Evolutionary conservation across 2,113 vertebrate species (phyloP), one percentile per base, ranked within the genome.

Genomic region (Penelope pileata): DNA sequence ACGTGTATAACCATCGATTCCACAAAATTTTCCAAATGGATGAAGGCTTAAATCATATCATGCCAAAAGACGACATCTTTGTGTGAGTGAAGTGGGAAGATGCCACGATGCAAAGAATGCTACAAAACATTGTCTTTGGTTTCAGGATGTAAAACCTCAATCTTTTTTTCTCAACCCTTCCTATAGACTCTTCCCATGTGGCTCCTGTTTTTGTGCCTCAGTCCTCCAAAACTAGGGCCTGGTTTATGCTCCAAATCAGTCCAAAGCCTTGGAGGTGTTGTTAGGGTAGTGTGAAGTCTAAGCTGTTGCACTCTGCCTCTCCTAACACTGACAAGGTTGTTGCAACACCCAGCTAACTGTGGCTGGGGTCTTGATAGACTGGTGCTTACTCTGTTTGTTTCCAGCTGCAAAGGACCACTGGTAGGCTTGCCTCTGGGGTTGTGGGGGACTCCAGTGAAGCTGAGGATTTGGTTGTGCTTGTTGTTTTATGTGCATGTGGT

Each of bases 1-100:
- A 99, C 45, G 99, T 99, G 93, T 99, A 99, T 97, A 99, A 99
- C 98, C 99, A 99, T 91, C 98, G 99, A 60, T 99, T 99, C 97
- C 99, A 99, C 96, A 99, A 99, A 98, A 98, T 99, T 83, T 99
- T 99, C 96, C 98, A 98, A 96, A 98, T 98, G 94, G 99, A 99
- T 89, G 99, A 99, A 93, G 98, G 98, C 90, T 99, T 99, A 96
- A 99, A 98, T 96, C 98, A 99, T 94, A 99, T 99, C 80, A 98
- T 99, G 98, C 98, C 99, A 78, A 99, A 99, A 96, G 99, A 99
- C 68, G 98, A 99, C 98, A 99, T 99, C 93, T 99, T 99, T 97
- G 98, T 99, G 99, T 99, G 97, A 98, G 99, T 98, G 97, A 95
- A 81, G 70, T 42, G 88, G 60, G 72, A 88, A 82, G 72, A 47